These are phyloP conservation scores for Gonocerus acuteangulatus DNA, from an alignment of 2,888 invertebrate species.

Conservation along the genomic window DNA sequence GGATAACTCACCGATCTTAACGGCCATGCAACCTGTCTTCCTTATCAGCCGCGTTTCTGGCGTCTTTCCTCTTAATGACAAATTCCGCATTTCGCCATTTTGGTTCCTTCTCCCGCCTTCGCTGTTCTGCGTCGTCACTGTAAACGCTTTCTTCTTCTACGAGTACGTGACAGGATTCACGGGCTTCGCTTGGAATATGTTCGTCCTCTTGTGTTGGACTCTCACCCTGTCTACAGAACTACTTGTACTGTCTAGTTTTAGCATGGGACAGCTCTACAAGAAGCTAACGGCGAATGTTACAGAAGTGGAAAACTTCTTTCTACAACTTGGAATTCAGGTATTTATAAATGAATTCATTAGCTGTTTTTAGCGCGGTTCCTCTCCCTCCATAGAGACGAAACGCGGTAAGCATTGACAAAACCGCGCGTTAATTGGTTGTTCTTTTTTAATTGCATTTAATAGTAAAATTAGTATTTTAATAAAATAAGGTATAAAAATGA, in stretches of 20 bases:
- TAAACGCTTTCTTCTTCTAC: background rate
- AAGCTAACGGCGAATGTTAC: background rate
- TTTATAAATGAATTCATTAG: too few species aligned
- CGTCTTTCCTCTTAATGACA: background rate
- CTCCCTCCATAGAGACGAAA: too few species aligned
- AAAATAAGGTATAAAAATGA: too few species aligned
- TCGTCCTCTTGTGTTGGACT: background rate
- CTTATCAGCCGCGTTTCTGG: background rate
- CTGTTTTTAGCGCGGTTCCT: too few species aligned
- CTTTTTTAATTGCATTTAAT: too few species aligned
- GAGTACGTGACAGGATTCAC: background rate
- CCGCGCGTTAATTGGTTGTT: too few species aligned
- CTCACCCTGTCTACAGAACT: background rate
- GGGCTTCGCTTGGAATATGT: background rate
- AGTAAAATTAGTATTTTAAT: too few species aligned
- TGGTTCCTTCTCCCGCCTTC: background rate
- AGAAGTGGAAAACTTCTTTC: background rate
- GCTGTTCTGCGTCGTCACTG: background rate
- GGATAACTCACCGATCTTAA: too few species aligned
- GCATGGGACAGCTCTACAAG: background rate
- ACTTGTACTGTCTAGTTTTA: background rate
- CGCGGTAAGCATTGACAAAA: too few species aligned
- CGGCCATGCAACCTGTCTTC: background rate
- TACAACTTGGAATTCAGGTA: background rate
- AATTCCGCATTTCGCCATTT: background rate